Evolutionary conservation across 2,888 invertebrate species (phyloP).

Genomic region (Drosophila subsilvestris): DNA sequence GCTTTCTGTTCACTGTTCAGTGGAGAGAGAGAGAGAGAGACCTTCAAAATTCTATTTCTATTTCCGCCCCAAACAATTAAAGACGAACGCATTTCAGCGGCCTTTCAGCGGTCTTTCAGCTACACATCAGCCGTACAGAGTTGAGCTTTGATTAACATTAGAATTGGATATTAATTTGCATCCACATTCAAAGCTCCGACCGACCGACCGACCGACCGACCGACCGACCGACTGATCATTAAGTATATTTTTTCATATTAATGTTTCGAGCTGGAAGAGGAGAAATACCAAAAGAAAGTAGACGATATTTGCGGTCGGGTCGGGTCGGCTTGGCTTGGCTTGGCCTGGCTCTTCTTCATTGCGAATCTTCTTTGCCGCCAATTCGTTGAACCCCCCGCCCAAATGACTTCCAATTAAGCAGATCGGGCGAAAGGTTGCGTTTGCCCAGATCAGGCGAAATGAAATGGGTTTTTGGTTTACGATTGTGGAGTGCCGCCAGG

Average conservation of each 20-base stretch:
- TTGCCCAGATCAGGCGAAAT: conserved; percentile 20
- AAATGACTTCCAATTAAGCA: conserved; percentile 57
- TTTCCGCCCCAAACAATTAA: conserved; percentile 59
- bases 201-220: conserved; percentile 23
- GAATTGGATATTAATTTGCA: conserved; percentile 75
- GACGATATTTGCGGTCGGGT: conserved; percentile 33
- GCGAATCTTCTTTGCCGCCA: conserved; percentile 6
- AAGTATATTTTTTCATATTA: conserved; percentile 25
- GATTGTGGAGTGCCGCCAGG: not conserved
- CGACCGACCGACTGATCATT: conserved; percentile 5
- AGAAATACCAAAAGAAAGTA: conserved; percentile 61
- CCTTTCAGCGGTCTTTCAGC: conserved; percentile 13
- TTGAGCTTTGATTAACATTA: conserved; percentile 60
- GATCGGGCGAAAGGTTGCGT: conserved; percentile 40
- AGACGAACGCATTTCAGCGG: conserved; percentile 20
- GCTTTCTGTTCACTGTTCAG: conserved; percentile 17
- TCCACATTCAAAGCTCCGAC: conserved; percentile 66
- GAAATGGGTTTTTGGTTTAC: conserved; percentile 5
- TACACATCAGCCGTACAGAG: conserved; percentile 25
- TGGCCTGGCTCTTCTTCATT: conserved; percentile 21
- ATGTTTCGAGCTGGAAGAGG: conserved; percentile 16
- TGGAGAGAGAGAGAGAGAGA: conserved; percentile 14
- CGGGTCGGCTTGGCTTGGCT: too few species aligned
- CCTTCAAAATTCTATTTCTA: conserved; percentile 69
- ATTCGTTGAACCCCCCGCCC: conserved; percentile 39